Percentiles rank a stretch among this genome's conserved stretches.
These are phyloP conservation scores for Metopia argyrocephala DNA, from an alignment of 2,888 invertebrate genomes.

Conservation along the genomic window DNA sequence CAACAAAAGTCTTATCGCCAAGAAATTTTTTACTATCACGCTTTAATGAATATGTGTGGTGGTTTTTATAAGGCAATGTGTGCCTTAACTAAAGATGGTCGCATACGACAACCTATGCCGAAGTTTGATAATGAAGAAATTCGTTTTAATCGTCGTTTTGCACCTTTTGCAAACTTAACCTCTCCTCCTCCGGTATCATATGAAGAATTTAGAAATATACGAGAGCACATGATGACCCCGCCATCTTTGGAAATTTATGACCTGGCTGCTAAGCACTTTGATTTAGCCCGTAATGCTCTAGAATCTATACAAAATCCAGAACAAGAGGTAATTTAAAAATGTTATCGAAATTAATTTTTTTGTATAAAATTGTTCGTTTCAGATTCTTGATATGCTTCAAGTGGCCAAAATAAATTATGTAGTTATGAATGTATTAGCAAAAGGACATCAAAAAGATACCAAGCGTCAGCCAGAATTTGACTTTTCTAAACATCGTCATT, in stretches of 20 bases:
- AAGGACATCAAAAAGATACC: conserved; percentile 94
- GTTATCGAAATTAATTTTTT: background rate
- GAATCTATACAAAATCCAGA: conserved; percentile 90
- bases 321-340: conserved; percentile 83
- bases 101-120: conserved; percentile 89
- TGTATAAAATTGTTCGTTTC: conserved; percentile 72
- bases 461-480: conserved; percentile 93
- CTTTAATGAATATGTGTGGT: conserved; percentile 95
- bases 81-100: conserved; percentile 92
- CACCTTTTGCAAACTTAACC: conserved; percentile 90
- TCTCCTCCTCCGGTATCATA: conserved; percentile 96
- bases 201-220: conserved; percentile 90
- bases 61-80: conserved; percentile 97
- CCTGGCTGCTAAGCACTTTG: conserved; percentile 94
- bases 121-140: conserved; percentile 96
- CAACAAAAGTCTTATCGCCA: conserved; percentile 86
- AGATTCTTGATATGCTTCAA: conserved; percentile 90
- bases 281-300: conserved; percentile 90
- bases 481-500: conserved; percentile 92
- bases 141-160: conserved; percentile 95
- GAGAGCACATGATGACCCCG: conserved; percentile 83
- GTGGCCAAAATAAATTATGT: conserved; percentile 97
- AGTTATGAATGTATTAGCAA: conserved; percentile 93
- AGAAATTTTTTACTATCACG: conserved; percentile 93
- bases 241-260: conserved; percentile 84